A percentile compares a stretch with the other conserved stretches of the same genome.
Evolutionary conservation across 2,113 vertebrate genomes (phyloP).

Genomic region (Platysteira castanea): DNA sequence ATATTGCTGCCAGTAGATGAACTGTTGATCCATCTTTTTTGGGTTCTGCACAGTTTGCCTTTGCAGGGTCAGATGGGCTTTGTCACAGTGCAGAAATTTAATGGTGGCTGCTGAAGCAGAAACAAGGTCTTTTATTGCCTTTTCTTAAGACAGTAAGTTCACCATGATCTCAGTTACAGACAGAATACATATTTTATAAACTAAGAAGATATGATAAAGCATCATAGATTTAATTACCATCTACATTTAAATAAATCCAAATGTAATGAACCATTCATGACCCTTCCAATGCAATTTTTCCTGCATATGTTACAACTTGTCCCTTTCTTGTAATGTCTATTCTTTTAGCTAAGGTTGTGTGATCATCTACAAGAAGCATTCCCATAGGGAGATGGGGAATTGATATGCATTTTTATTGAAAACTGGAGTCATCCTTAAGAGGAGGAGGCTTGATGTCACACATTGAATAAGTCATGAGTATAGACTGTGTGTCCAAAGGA

Average conservation of each 20-base stretch:
- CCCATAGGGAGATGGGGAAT: background rate
- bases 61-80: background rate
- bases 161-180: background rate
- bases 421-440: background rate
- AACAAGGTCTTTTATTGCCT: background rate
- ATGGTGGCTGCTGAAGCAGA: background rate
- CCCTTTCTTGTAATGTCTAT: background rate
- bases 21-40: background rate
- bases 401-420: background rate
- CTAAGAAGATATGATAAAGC: background rate
- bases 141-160: background rate
- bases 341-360: background rate
- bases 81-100: background rate
- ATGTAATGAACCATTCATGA: background rate
- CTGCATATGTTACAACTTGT: background rate
- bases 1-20: background rate
- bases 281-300: background rate
- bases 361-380: background rate
- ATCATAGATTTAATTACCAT: background rate
- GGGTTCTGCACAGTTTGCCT: background rate
- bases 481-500: background rate
- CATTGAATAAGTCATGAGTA: background rate
- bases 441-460: background rate
- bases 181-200: background rate
- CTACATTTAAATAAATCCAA: background rate